Evolutionary conservation across 2,797 vertebrate genomes (phyloP), one percentile per base, ranked within the genome.

Genomic region (Gymnoscopelus braueri): DNA sequence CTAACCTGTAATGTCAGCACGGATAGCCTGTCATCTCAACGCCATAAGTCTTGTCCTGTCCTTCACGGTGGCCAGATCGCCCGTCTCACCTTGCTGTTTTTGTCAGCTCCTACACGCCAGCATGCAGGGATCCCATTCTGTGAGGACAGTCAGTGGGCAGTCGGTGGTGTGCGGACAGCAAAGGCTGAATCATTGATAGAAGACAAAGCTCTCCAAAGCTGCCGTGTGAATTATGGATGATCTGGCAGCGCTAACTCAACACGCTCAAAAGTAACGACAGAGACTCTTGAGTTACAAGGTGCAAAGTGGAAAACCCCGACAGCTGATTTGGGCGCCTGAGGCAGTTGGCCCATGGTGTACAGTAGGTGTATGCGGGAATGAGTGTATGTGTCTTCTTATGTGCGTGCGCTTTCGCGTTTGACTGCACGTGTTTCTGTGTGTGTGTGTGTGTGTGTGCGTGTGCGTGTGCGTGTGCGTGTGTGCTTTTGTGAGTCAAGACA

Each of bases 131-230:
- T 52, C 49, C 49, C 15, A 8, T 44, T 35, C 14, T 4, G 56
- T 14, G 8, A 44, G 5, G 26, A 23, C 49, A 4, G 52, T 3
- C 50, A 19, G 47, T 10, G 26, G 15, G 12, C 0, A 4, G 14
- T 11, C 12, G 15, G 71, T 80, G 79, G 72, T 74, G 19, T 0
- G 4, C 0, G 29, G 66, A 79, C 78, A 80, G 60, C 64, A 10
- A 2, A 60, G 12, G 12, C 57, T 85, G 10, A 89, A 87, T 84
- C 75, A 89, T 84, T 89, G 84, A 88, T 86, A 72, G 66, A 53
- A 75, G 60, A 85, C 86, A 88, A 87, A 88, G 83, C 81, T 89
- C 19, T 69, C 6, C 70, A 65, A 84, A 86, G 77, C 70, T 71
- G 60, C 14, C 62, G 15, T 58, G 0, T 88, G 56, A 86, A 86